These are phyloP conservation scores for Macropis europaea DNA, from an alignment of 2,888 invertebrate species.

Conservation along the genomic window DNA sequence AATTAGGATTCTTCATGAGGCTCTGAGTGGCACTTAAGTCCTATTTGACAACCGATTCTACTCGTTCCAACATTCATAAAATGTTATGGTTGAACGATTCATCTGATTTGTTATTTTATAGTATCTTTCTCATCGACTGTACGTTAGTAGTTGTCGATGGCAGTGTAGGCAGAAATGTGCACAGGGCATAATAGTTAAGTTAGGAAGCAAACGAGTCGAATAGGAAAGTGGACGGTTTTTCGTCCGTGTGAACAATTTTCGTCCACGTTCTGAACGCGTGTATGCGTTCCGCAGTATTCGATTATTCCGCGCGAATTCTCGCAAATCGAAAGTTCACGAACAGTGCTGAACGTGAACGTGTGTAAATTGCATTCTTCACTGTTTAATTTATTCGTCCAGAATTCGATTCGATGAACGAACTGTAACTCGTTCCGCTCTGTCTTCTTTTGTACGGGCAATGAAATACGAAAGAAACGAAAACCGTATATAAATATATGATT, in stretches of 20 bases:
- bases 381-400: slow-evolving; percentile 35
- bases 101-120: no score
- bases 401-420: not conserved
- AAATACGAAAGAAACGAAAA: slow-evolving; percentile 2
- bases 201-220: not conserved
- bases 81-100: no score
- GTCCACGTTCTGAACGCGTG: slow-evolving; percentile 7
- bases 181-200: slow-evolving; percentile 38
- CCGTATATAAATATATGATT: slow-evolving; percentile 12
- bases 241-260: no score
- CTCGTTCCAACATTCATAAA: no score
- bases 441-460: slow-evolving; percentile 36
- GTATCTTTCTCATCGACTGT: no score
- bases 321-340: not conserved
- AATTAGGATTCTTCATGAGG: no score
- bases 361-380: slow-evolving; percentile 34
- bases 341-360: slow-evolving; percentile 4
- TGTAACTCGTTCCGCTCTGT: slow-evolving; percentile 21
- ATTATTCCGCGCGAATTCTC: slow-evolving; percentile 16
- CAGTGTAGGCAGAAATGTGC: slow-evolving; percentile 2
- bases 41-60: no score
- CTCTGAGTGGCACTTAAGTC: no score
- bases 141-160: no score
- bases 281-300: slow-evolving; percentile 43
- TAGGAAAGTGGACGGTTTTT: not conserved